Base-by-base conservation (phyloP, 2,888 invertebrate genomes). In the Agrotis puta region DNA sequence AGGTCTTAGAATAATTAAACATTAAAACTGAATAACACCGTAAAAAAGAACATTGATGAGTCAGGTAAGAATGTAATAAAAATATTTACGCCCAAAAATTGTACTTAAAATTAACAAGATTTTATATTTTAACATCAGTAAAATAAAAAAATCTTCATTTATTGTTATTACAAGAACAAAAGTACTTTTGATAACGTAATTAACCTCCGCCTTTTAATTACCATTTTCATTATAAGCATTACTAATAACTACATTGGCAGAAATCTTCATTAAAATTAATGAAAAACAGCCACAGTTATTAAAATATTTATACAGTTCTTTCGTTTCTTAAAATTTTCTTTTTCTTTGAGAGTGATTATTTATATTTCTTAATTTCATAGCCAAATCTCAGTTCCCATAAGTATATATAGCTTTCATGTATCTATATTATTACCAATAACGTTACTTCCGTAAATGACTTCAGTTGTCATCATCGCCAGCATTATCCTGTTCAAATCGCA, bases 131-230 rank as follows among this genome's bases (percentile, higher is more conserved):
- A 50, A 62, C 62, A 39, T 62, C 22, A n/a, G 51, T 16, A 16
- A 79, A 50, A 71, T 78, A 56, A 73, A 70, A 76, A 70, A 72
- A 70, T 48, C 51, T 77, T 73, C 47, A 77, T 58, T 61, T 47
- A 51, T 72, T 62, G n/a, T 73, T 47, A 56, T 71, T 39, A 56
- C 33, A 45, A 27, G 33, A 74, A 24, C n/a, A 47, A 78, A 74
- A 79, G 39, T 59, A 47, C 54, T 39, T 61, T 69, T 16, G 50
- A 16, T 59, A 74, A 54, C 53, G 39, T 50, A 62, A 62, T 76
- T 54, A 81, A 64, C 80, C 80, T 24, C 48, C 24, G 20, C 22
- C 14, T 64, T 79, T 43, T 79, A 59, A 64, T 79, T 63, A 75
- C 51, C 47, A 64, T 48, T 75, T 79, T 58, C 43, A 48, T 39